Evolutionary conservation across 2,888 invertebrate species (phyloP), one percentile per base, ranked within the genome.

Genomic region (Sacculina carcini): DNA sequence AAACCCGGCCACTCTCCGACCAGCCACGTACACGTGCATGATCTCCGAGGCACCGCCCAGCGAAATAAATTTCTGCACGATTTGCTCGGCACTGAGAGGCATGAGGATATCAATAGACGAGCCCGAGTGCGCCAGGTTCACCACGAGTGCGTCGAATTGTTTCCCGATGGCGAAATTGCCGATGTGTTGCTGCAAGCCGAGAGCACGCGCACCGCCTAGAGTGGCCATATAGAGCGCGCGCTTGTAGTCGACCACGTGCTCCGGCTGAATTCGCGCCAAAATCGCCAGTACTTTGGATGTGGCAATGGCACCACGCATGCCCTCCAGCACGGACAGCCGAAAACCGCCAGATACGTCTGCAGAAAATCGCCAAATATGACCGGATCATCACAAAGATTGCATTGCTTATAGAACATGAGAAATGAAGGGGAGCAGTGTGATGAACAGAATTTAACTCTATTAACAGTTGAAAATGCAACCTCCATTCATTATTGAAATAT

Each of bases 21-120:
- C 86, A 53, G 74, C 73, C 2, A 87, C 79, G 66, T 73, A 86
- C 2, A 85, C 83, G 57, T 73, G 69, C 0, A 62, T 52, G 55
- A 89, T 77, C 63, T 86, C 86, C 55, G 85, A 74, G 63, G 86
- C 83, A 64, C 86, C 85, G 0, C 85, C 86, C 14, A 74, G 64
- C 61, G 77, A 79, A 55, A 84, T 68, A 60, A 86, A 82, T 60
- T 78, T 76, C 62, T 85, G 78, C 6, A 85, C 61, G 31, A 78
- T 64, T 60, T 76, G 75, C 46, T 70, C 61, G 19, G 67, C 66
- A 1, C 72, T 71, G 14, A 70, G 65, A n/a, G 58, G 56, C 7
- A 58, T 56, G 44, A 61, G 58, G 12, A 62, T 51, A 39, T 64
- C 62, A 6, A 61, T 52, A 1, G 61, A 60, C 21, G 54, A 51